phyloP scores from a whole-genome alignment of 2,888 invertebrate genomes.

The Salpingus planirostris region DNA sequence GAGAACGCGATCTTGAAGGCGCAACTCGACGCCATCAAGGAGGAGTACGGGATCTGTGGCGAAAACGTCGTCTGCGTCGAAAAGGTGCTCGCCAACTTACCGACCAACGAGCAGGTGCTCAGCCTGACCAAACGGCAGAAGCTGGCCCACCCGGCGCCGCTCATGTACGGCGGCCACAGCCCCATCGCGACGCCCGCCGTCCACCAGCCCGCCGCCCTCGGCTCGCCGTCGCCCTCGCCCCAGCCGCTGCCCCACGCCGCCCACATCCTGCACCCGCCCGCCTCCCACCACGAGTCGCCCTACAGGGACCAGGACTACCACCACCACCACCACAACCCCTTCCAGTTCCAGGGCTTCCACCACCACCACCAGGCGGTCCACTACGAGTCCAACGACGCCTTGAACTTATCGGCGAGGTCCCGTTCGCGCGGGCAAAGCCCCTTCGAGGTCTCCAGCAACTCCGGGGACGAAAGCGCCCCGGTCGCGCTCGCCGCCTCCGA shows the following conservation, averaged over 20 bases:
- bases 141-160: slow-evolving; percentile 39
- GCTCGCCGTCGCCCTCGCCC: slow-evolving; percentile 46
- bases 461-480: slow-evolving; percentile 50
- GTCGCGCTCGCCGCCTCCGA: slow-evolving; percentile 42
- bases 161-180: slow-evolving; percentile 49
- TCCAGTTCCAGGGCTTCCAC: slow-evolving; percentile 23
- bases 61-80: slow-evolving; percentile 81
- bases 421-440: slow-evolving; percentile 52
- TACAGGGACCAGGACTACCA: slow-evolving; percentile 45
- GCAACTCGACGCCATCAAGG: slow-evolving; percentile 85
- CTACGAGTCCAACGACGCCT: slow-evolving; percentile 51
- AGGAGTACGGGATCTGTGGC: slow-evolving; percentile 85
- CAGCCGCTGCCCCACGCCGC: slow-evolving; percentile 44
- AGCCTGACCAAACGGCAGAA: slow-evolving; percentile 72
- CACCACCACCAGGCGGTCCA: slow-evolving; percentile 40
- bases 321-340: slow-evolving; percentile 39
- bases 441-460: slow-evolving; percentile 72
- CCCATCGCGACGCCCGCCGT: slow-evolving; percentile 54
- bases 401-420: slow-evolving; percentile 59
- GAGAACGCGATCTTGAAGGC: slow-evolving; percentile 92
- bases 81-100: slow-evolving; percentile 78
- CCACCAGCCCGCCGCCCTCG: slow-evolving; percentile 46
- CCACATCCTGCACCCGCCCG: slow-evolving; percentile 35
- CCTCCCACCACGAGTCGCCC: slow-evolving; percentile 42
- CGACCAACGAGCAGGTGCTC: slow-evolving; percentile 75